Base-by-base conservation (phyloP, 1,140 invertebrate species). In the Stenopsyche tienmushanensis region DNA sequence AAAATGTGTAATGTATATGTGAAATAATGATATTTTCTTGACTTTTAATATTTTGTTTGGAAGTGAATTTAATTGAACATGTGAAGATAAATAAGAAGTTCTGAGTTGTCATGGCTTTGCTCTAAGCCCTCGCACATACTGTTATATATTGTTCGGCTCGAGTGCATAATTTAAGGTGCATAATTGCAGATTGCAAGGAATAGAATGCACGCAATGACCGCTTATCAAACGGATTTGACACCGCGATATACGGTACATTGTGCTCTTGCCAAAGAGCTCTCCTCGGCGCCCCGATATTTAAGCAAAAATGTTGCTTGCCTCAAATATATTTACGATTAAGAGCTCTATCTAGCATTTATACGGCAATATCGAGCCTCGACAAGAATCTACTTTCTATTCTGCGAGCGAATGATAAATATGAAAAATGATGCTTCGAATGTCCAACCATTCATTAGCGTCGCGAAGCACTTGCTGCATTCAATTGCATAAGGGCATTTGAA, bases 311-410 rank as follows among this genome's bases (percentile, higher is more conserved):
- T 7, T 13, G 29, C 29, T 34, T 5, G 29, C 29, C 29, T n/a
- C n/a, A n/a, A n/a, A n/a, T n/a, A 34, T 34, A 34, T 34, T 34
- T 34, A 13, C 29, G 13, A n/a, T n/a, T n/a, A n/a, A n/a, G n/a
- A n/a, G n/a, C n/a, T n/a, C n/a, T n/a, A n/a, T n/a, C n/a, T n/a
- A n/a, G n/a, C n/a, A n/a, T n/a, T n/a, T n/a, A n/a, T n/a, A n/a
- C n/a, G n/a, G n/a, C n/a, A n/a, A n/a, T n/a, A n/a, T n/a, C n/a
- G n/a, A n/a, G n/a, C n/a, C n/a, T 10, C 15, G 5, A 3, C 52
- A 39, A 29, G 25, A 55, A 39, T 55, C n/a, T 29, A 55, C 52
- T 55, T 55, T 55, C 52, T 25, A 55, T 55, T 55, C 39, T 25
- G 49, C 20, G 13, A 52, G 21, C 10, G 49, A 13, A 25, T 9